Evolutionary conservation across 92 coral and sea anemone genomes (phyloP).

Genomic region (Heteractis magnifica): DNA sequence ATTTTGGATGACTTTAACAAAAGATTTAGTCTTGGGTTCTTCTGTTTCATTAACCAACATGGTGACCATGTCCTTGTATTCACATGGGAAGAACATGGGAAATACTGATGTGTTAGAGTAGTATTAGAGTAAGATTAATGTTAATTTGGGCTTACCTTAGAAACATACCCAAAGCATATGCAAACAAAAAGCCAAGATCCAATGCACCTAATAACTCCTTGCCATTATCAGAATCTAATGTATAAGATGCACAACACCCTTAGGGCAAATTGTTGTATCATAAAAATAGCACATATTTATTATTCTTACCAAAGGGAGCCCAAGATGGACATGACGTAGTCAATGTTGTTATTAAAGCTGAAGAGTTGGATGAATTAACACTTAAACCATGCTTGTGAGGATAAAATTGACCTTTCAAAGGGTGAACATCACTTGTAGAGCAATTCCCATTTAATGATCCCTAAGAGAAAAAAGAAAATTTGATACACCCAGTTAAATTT

Average conservation of each 20-base stretch:
- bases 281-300: neutral
- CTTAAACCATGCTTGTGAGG: constrained; percentile 3
- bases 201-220: constrained; percentile 83
- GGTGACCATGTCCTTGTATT: constrained; percentile 33
- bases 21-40: too few relatives aligned
- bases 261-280: too few relatives aligned
- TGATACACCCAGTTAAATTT: too few relatives aligned
- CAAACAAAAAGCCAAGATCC: constrained; percentile 80
- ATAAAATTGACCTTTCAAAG: neutral
- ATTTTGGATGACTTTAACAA: neutral
- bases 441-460: constrained; percentile 55
- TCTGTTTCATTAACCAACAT: neutral
- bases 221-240: constrained; percentile 58
- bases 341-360: neutral
- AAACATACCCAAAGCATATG: constrained; percentile 99
- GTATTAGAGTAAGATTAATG: too few relatives aligned
- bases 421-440: neutral
- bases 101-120: too few relatives aligned
- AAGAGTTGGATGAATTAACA: constrained; percentile 21
- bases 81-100: too few relatives aligned
- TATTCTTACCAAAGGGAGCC: constrained; percentile 87
- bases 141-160: constrained; percentile 56
- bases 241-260: neutral
- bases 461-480: constrained; percentile 14
- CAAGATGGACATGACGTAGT: constrained; percentile 70